These are phyloP conservation scores for Cygnus atratus DNA, from an alignment of 2,113 vertebrate genomes.

Conservation along the genomic window DNA sequence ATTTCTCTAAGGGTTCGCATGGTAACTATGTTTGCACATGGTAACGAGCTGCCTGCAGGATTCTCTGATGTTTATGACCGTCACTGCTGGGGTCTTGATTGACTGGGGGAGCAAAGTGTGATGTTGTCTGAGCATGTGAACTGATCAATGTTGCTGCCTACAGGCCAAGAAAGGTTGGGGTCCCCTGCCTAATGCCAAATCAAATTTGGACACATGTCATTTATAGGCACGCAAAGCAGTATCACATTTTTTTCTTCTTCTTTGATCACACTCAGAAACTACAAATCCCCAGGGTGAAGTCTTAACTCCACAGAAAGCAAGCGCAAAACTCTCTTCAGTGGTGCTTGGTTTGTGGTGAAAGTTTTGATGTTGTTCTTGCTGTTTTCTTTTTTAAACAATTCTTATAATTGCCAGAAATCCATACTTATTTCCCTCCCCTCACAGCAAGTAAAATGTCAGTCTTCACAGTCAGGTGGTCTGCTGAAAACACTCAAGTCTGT, in stretches of 20 bases:
- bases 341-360: neutral
- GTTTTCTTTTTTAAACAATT: neutral
- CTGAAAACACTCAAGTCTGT: neutral
- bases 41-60: slow-evolving; percentile 46
- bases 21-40: slow-evolving; percentile 54
- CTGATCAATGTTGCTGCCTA: neutral
- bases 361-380: neutral
- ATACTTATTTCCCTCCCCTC: neutral
- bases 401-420: neutral
- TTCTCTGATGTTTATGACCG: slow-evolving; percentile 64
- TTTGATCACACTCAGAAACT: slow-evolving; percentile 44
- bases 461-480: neutral
- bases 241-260: neutral
- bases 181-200: slow-evolving; percentile 45
- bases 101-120: neutral
- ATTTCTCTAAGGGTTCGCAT: neutral
- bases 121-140: slow-evolving; percentile 17
- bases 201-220: slow-evolving; percentile 26
- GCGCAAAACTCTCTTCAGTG: neutral
- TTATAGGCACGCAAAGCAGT: slow-evolving; percentile 17
- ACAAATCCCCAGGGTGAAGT: slow-evolving; percentile 45
- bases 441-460: neutral
- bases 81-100: slow-evolving; percentile 45
- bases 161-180: slow-evolving; percentile 11
- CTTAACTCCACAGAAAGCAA: slow-evolving; percentile 10